Evolutionary conservation across 1,140 invertebrate species (phyloP).

Genomic region (Macrostomum lignano): DNA sequence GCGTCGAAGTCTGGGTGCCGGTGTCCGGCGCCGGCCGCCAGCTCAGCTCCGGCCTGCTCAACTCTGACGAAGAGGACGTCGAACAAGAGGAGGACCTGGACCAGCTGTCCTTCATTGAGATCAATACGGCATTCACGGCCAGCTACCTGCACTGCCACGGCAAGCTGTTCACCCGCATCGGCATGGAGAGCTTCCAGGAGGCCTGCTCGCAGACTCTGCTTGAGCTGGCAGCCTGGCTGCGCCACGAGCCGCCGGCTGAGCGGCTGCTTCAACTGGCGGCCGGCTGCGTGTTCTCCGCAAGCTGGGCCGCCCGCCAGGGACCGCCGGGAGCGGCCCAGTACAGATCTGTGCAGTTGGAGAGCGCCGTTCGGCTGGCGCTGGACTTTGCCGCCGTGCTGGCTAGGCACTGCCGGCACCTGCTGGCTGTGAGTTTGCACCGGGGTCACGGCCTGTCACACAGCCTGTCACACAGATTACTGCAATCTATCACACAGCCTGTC

Average conservation of each 20-base stretch:
- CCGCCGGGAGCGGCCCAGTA: conserved; percentile 14
- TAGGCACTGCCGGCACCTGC: conserved; percentile 57
- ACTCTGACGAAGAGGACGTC: conserved; percentile 18
- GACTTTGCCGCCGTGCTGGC: conserved; percentile 52
- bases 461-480: no score
- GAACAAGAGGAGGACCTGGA: conserved; percentile 36
- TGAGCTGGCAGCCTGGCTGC: conserved; percentile 46
- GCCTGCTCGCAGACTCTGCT: conserved; percentile 46
- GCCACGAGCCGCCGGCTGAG: conserved; percentile 42
- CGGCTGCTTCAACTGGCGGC: conserved; percentile 58
- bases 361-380: conserved; percentile 50
- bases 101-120: conserved; percentile 40
- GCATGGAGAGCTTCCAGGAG: conserved; percentile 57
- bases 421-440: conserved; percentile 66
- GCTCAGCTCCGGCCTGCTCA: no score
- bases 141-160: conserved; percentile 65
- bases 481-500: no score
- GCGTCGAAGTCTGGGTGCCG: conserved; percentile 20
- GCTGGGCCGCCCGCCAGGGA: conserved; percentile 14
- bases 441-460: no score
- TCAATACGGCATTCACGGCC: conserved; percentile 59
- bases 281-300: conserved; percentile 72
- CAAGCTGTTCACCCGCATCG: conserved; percentile 62
- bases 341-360: conserved; percentile 49
- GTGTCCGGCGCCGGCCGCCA: conserved; percentile 15